phyloP scores from a whole-genome alignment of 2,797 vertebrate species.

The Thaleichthys pacificus region DNA sequence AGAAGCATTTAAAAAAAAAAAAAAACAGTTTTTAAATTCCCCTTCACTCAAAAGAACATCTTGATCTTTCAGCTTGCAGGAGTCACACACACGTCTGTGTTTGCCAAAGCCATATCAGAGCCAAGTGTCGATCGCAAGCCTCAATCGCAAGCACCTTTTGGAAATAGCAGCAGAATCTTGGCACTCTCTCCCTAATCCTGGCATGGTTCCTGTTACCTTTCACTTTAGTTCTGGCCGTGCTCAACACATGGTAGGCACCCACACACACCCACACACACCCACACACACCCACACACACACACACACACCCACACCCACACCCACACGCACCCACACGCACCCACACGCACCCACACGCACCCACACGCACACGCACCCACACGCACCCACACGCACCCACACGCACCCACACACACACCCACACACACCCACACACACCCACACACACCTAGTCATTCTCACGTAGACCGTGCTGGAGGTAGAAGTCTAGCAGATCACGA shows the following conservation, averaged over 20 bases:
- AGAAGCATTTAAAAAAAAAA: no score
- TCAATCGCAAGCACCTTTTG: neutral
- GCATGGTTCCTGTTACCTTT: slow-evolving; percentile 57
- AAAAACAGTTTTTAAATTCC: slow-evolving; percentile 8
- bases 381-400: neutral
- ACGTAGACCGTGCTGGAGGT: neutral
- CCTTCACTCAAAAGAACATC: slow-evolving; percentile 38
- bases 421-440: neutral
- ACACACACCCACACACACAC: neutral
- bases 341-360: neutral
- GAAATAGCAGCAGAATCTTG: slow-evolving; percentile 31
- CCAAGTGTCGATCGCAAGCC: neutral
- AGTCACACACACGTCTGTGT: slow-evolving; percentile 41
- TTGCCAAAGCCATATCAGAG: slow-evolving; percentile 24
- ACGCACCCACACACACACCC: neutral
- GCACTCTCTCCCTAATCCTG: slow-evolving; percentile 59
- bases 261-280: neutral
- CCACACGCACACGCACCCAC: no score
- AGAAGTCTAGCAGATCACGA: no score
- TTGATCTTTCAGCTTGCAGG: neutral
- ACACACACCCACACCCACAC: neutral
- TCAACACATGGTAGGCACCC: slow-evolving; percentile 30
- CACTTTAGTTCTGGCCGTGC: slow-evolving; percentile 35
- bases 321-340: neutral
- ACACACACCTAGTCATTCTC: neutral